Base-by-base conservation (phyloP, 2,888 invertebrate genomes). In the Pachydiplax longipennis region DNA sequence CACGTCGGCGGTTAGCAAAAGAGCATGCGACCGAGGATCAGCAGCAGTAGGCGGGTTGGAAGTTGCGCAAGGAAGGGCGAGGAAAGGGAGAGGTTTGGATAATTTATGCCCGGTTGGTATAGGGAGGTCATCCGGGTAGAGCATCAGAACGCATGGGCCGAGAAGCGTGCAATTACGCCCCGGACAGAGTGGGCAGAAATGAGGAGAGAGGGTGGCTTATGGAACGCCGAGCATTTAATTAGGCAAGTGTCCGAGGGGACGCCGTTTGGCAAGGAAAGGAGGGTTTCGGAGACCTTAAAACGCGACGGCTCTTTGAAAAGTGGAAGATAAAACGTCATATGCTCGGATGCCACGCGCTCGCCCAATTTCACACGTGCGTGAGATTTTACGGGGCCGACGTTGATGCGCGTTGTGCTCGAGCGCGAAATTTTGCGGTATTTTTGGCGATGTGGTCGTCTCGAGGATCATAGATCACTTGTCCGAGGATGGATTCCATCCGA, bases 161-260 rank as follows among this genome's bases (percentile, higher is more conserved):
- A 65, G 87, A 83, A 65, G 87, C 87, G 61, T n/a, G 61, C 87
- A 87, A 87, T 87, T 87, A 87, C 87, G 87, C 35, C 31, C n/a
- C 61, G 87, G 87, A 87, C 87, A 58, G 58, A 65, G 87, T 61
- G 48, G 87, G 87, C 83, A 87, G 87, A 87, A 87, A 87, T 87
- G 87, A 87, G 58, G 83, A 58, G 83, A 58, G 83, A 58, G 87
- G 87, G 58, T 61, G 22, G 87, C 58, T 35, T 61, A 87, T 87
- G 87, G 87, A 87, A 87, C 87, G 87, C 87, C 87, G 87, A 87
- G 87, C 87, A 87, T 87, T 87, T 87, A 87, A 87, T 87, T 87
- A 87, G 87, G 87, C 87, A 87, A 87, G 87, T 87, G 87, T 87
- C 87, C 61, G 87, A 65, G 65, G 37, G 82, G n/a, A 35, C 58